Evolutionary conservation across 1,140 invertebrate genomes (phyloP).

Genomic region (Grapholita molesta): DNA sequence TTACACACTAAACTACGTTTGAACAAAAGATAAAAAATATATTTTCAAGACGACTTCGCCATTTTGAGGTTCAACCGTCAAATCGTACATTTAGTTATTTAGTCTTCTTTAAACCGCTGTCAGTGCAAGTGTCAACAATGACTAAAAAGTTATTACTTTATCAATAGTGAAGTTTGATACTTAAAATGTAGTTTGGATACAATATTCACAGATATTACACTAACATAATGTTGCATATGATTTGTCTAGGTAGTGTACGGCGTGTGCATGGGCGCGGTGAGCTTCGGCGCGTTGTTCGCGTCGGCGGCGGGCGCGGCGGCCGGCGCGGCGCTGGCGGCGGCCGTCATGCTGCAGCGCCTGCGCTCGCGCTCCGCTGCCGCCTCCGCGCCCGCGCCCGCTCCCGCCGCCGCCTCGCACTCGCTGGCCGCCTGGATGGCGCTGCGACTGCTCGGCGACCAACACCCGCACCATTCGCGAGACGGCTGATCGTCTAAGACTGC

Average conservation of each 20-base stretch:
- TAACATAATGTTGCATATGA: not conserved
- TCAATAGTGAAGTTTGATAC: too few relatives aligned
- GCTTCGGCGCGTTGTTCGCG: conserved; percentile 92
- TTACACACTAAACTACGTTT: too few relatives aligned
- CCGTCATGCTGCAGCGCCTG: conserved; percentile 86
- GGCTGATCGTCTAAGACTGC: conserved; percentile 41
- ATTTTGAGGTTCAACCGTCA: too few relatives aligned
- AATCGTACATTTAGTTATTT: too few relatives aligned
- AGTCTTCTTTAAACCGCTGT: too few relatives aligned
- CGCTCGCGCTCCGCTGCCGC: conserved; percentile 80
- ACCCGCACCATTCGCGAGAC: conserved; percentile 46
- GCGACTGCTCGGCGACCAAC: conserved; percentile 80
- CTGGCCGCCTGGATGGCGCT: conserved; percentile 86
- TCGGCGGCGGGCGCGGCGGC: conserved; percentile 91
- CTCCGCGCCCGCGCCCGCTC: conserved; percentile 77
- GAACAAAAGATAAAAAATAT: too few relatives aligned
- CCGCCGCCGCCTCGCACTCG: conserved; percentile 79
- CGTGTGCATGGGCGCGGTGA: conserved; percentile 92
- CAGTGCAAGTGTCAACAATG: too few relatives aligned
- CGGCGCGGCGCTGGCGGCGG: conserved; percentile 88
- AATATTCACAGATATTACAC: too few relatives aligned
- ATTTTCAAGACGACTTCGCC: too few relatives aligned
- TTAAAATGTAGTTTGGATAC: too few relatives aligned
- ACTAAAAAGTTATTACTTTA: too few relatives aligned
- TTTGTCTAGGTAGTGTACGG: conserved; percentile 84